Conservation (phyloP, 2,113 vertebrate species). For the Microcebus ravelobensis region DNA sequence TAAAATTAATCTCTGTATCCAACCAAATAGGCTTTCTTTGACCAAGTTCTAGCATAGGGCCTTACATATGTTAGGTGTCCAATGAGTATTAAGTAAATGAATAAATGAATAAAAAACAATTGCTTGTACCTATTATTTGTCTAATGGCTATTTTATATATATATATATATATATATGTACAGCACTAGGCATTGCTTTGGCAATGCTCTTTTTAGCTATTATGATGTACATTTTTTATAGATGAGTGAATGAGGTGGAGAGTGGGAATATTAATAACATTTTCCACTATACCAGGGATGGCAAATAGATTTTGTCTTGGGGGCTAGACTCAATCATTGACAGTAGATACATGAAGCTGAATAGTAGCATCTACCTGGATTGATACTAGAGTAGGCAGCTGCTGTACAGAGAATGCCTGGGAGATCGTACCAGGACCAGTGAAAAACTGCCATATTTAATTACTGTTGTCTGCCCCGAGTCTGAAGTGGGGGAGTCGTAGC, state of each 20-base stretch:
- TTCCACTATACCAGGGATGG: neutral
- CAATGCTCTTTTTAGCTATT: neutral
- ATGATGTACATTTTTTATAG: neutral
- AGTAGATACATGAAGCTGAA: neutral
- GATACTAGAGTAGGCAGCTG: neutral
- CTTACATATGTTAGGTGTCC: neutral
- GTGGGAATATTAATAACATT: neutral
- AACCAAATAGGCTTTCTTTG: neutral
- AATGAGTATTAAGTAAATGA: neutral
- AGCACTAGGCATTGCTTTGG: neutral
- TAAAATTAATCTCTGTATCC: neutral
- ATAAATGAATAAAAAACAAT: neutral
- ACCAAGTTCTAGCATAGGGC: neutral
- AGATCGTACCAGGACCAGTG: neutral
- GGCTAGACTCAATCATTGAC: neutral
- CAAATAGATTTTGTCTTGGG: neutral
- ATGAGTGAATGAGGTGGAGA: neutral
- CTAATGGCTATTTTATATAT: neutral
- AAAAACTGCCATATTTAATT: neutral
- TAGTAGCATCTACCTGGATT: neutral
- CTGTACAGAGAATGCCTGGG: neutral
- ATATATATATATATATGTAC: too few relatives aligned
- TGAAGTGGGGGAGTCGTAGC: neutral
- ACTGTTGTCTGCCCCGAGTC: neutral
- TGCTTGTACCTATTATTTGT: neutral